Percentiles rank a stretch among this genome's conserved stretches.
These are phyloP conservation scores for Petaurus breviceps DNA, from an alignment of 2,113 vertebrate genomes.

Conservation along the genomic window DNA sequence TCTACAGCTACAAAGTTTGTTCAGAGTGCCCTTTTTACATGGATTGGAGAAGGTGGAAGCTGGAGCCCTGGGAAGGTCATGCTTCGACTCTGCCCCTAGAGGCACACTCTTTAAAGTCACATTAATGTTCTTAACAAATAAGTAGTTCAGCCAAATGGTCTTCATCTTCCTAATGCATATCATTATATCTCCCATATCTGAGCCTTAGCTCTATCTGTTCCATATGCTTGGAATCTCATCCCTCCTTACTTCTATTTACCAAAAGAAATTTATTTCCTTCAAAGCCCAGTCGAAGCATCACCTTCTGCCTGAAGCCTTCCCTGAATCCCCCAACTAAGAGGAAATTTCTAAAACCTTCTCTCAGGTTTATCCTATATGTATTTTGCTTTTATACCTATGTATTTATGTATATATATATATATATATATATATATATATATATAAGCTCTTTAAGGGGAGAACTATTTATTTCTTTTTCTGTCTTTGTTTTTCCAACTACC, in stretches of 20 bases:
- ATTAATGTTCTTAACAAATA: not conserved
- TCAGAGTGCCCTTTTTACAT: too few relatives aligned
- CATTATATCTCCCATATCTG: not conserved
- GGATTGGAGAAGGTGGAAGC: too few relatives aligned
- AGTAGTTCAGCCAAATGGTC: not conserved
- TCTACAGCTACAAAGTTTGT: too few relatives aligned
- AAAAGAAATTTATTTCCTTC: not conserved
- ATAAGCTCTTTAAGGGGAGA: not conserved
- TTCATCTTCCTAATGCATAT: not conserved
- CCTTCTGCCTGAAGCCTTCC: not conserved
- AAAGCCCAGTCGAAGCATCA: not conserved
- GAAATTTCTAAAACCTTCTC: not conserved
- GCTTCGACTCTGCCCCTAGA: too few relatives aligned
- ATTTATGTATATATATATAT: too few relatives aligned
- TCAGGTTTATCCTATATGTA: not conserved
- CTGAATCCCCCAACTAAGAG: not conserved
- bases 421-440: too few relatives aligned
- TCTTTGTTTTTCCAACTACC: not conserved
- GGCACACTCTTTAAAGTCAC: too few relatives aligned
- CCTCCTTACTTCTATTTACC: not conserved
- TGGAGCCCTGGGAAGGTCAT: too few relatives aligned
- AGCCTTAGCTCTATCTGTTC: not conserved
- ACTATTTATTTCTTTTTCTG: not conserved
- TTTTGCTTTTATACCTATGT: not conserved
- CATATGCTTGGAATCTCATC: too few relatives aligned